A percentile compares a stretch with the other conserved stretches of the same genome.
These are phyloP conservation scores for Scaptomyza graminum DNA, from an alignment of 1,140 invertebrate genomes.

Conservation along the genomic window DNA sequence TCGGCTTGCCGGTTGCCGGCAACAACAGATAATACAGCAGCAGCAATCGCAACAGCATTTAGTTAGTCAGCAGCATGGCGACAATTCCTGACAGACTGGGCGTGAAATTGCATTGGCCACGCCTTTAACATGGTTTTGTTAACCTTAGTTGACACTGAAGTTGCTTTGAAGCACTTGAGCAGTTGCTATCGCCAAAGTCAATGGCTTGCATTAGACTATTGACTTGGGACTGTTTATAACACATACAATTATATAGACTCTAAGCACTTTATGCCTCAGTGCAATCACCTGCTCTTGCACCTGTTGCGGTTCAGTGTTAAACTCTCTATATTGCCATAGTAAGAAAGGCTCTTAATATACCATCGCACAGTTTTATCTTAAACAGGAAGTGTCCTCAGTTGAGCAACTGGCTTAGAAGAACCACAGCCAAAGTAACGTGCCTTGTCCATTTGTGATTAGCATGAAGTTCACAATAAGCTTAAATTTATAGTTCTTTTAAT, in stretches of 20 bases:
- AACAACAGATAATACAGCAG: slow-evolving; percentile 27
- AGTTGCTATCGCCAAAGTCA: slow-evolving; percentile 21
- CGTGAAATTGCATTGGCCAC: slow-evolving; percentile 27
- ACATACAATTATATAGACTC: not conserved
- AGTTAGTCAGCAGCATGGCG: slow-evolving; percentile 5
- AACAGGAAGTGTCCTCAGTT: not conserved
- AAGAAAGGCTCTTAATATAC: not conserved
- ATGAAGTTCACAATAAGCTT: not conserved
- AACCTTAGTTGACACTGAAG: slow-evolving; percentile 19
- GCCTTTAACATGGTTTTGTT: slow-evolving; percentile 2
- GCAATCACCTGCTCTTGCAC: slow-evolving; percentile 4
- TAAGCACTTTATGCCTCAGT: slow-evolving; percentile 2
- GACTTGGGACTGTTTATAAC: not conserved
- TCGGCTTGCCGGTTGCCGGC: slow-evolving; percentile 22
- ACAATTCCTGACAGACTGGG: slow-evolving; percentile 9
- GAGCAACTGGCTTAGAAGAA: not conserved
- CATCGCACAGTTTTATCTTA: not conserved
- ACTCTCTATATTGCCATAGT: no score
- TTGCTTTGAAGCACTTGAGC: slow-evolving; percentile 7
- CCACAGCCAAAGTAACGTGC: not conserved
- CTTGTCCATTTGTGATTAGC: not conserved
- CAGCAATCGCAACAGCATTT: slow-evolving; percentile 17
- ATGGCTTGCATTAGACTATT: slow-evolving; percentile 12
- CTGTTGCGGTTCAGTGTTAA: not conserved
- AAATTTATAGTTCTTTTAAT: no score